Base-by-base conservation (phyloP, 2,888 invertebrate genomes). In the Phortica okadai region DNA sequence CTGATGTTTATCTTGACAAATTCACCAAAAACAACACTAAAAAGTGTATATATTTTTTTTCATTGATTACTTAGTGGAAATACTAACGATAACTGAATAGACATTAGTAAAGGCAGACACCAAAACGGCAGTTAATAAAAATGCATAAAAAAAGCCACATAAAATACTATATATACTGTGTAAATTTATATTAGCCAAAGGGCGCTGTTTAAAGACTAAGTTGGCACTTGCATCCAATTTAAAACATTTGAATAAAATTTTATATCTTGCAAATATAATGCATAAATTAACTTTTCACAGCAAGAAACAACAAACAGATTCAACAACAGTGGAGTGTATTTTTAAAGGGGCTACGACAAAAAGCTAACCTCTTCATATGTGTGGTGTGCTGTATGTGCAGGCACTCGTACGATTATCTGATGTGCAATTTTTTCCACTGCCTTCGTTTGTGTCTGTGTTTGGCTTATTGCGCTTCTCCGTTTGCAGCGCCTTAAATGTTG, bases 211-310 rank as follows among this genome's bases (percentile, higher is more conserved):
- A 10, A 45, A 69, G 50, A 8, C 21, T 44, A 21, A 42, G 21
- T 21, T 21, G 21, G 21, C 21, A 69, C 69, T 50, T 45, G 21
- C 44, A 45, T 69, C 44, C 11, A 69, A 69, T 11, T 16, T 59
- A n/a, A 59, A 59, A 59, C n/a, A 59, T 59, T 59, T 59, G 14
- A 59, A 59, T 16, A 8, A 73, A 74, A 77, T 54, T n/a, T 16
- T 73, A n/a, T 73, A 50, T 41, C 58, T n/a, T 14, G 74, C 76
- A 74, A 78, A 77, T 79, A 78, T 82, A 82, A 80, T 80, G 82
- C 82, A 84, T 79, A 83, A 80, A 80, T 81, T 77, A 76, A 72
- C 76, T 79, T 67, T 79, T 67, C 66, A 73, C 58, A 73, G 64
- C 44, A 11, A n/a, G 45, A 21, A 69, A 45, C 56, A 72, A 14